A percentile compares a stretch with the other conserved stretches of the same genome.
phyloP scores from a whole-genome alignment of 2,113 vertebrate genomes.

The Perccottus glenii region DNA sequence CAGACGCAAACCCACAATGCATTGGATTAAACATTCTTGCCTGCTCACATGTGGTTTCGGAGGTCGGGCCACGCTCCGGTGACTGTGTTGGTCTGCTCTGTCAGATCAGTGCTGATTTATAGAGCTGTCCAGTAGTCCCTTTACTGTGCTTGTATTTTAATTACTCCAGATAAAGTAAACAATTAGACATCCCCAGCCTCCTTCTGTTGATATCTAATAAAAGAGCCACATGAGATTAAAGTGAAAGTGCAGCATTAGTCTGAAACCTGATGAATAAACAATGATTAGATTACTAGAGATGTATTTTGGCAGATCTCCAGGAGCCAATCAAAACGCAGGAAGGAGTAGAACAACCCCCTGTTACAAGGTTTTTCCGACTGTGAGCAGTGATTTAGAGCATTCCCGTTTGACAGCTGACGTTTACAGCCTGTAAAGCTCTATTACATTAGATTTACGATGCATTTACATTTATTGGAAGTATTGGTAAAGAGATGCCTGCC shows the following conservation, averaged over 20 bases:
- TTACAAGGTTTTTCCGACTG: slow-evolving; percentile 40
- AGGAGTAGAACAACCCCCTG: slow-evolving; percentile 25
- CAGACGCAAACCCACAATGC: slow-evolving; percentile 58
- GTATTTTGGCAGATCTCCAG: slow-evolving; percentile 46
- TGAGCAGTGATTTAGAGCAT: slow-evolving; percentile 39
- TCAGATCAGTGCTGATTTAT: slow-evolving; percentile 34
- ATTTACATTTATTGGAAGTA: background rate
- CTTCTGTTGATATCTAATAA: slow-evolving; percentile 30
- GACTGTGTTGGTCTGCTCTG: slow-evolving; percentile 36
- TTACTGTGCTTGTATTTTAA: slow-evolving; percentile 11
- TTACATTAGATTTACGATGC: background rate
- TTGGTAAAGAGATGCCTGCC: background rate
- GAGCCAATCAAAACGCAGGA: slow-evolving; percentile 57
- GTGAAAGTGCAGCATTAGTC: slow-evolving; percentile 42
- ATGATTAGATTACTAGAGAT: slow-evolving; percentile 58
- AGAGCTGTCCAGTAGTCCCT: background rate
- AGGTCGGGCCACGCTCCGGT: slow-evolving; percentile 50
- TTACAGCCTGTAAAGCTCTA: slow-evolving; percentile 9
- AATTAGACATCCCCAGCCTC: background rate
- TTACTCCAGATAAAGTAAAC: slow-evolving; percentile 16
- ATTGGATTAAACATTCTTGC: slow-evolving; percentile 67
- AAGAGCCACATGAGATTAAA: slow-evolving; percentile 26
- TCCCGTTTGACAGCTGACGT: slow-evolving; percentile 17
- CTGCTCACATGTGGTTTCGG: slow-evolving; percentile 65
- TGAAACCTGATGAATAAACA: slow-evolving; percentile 39